A percentile compares a stretch with the other conserved stretches of the same genome.
Evolutionary conservation across 2,888 invertebrate species (phyloP).

Genomic region (Torymus texanus): DNA sequence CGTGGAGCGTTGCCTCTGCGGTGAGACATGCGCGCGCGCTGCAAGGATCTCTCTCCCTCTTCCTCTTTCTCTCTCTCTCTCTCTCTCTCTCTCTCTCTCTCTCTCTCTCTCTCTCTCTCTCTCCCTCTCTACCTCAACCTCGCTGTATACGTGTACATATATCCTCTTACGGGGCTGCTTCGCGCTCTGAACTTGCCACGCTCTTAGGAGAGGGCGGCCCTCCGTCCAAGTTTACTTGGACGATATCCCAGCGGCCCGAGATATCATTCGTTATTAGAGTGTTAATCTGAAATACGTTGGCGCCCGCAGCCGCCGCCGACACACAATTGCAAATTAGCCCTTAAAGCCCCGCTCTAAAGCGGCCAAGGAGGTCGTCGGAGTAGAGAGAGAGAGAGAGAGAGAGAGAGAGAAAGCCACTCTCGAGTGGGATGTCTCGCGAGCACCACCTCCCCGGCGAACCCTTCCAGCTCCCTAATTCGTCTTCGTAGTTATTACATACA

Average conservation of each 20-base stretch:
- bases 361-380: neutral
- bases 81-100: too few species aligned
- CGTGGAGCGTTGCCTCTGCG: slow-evolving; percentile 25
- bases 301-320: slow-evolving; percentile 48
- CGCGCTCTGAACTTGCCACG: too few species aligned
- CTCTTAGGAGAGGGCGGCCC: slow-evolving; percentile 6
- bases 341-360: slow-evolving; percentile 52
- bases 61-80: too few species aligned
- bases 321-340: slow-evolving; percentile 65
- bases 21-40: slow-evolving; percentile 36
- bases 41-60: neutral
- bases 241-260: slow-evolving; percentile 65
- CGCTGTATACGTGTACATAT: slow-evolving; percentile 7
- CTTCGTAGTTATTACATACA: slow-evolving; percentile 19
- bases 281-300: slow-evolving; percentile 69
- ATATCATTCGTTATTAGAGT: slow-evolving; percentile 70
- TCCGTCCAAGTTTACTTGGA: slow-evolving; percentile 66
- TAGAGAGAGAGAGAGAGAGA: too few species aligned
- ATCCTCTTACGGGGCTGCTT: slow-evolving; percentile 22
- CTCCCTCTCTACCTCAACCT: neutral
- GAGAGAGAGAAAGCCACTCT: too few species aligned
- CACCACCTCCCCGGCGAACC: neutral
- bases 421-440: too few species aligned
- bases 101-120: neutral
- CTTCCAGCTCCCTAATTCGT: slow-evolving; percentile 1